These are phyloP conservation scores for Blastobasis adustella DNA, from an alignment of 2,888 invertebrate species.

Conservation along the genomic window DNA sequence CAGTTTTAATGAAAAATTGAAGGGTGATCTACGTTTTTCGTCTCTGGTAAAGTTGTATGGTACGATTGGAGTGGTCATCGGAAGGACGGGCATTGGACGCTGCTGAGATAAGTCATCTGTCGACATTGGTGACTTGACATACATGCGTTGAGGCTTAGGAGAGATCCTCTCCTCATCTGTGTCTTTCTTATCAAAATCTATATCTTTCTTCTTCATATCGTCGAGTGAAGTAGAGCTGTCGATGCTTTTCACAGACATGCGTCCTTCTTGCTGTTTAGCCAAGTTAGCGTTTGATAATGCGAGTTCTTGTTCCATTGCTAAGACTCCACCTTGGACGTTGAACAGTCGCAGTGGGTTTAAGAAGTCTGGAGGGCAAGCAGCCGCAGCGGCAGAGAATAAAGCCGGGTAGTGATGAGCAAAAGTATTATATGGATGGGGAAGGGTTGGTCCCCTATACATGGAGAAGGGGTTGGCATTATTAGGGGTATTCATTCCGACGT, in stretches of 20 bases:
- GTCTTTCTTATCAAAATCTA: slow-evolving; percentile 48
- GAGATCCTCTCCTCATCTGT: slow-evolving; percentile 71
- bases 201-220: slow-evolving; percentile 53
- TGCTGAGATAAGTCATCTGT: slow-evolving; percentile 78
- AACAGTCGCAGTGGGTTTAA: slow-evolving; percentile 78
- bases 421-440: slow-evolving; percentile 78
- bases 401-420: slow-evolving; percentile 77
- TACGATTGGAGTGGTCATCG: slow-evolving; percentile 53
- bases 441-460: slow-evolving; percentile 80
- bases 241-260: slow-evolving; percentile 60
- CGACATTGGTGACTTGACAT: slow-evolving; percentile 78
- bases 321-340: slow-evolving; percentile 67
- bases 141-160: slow-evolving; percentile 57
- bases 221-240: slow-evolving; percentile 62
- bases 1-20: slow-evolving; percentile 46
- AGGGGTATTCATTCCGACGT: slow-evolving; percentile 59
- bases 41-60: slow-evolving; percentile 50
- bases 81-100: slow-evolving; percentile 79
- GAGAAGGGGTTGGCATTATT: slow-evolving; percentile 78
- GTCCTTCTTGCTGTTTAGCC: slow-evolving; percentile 62
- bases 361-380: slow-evolving; percentile 75
- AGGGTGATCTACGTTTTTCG: slow-evolving; percentile 54
- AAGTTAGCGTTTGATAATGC: slow-evolving; percentile 70
- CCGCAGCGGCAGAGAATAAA: slow-evolving; percentile 63
- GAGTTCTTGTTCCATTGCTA: slow-evolving; percentile 68